Percentiles rank a stretch among this genome's conserved stretches.
Conservation (phyloP, 2,797 vertebrate genomes). For the Chelonia mydas region DNA sequence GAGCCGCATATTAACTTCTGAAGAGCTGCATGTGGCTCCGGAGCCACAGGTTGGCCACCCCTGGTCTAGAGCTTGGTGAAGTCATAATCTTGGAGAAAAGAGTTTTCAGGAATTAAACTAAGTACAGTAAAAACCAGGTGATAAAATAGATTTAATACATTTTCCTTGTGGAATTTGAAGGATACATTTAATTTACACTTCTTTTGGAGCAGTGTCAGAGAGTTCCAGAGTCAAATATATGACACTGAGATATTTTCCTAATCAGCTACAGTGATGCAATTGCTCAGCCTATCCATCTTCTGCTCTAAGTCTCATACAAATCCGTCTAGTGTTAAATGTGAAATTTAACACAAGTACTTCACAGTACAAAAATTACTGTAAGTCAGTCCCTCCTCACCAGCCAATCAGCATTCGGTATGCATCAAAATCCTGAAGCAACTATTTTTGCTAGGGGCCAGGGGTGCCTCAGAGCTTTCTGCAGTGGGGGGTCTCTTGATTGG, state of each 20-base stretch:
- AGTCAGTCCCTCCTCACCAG: neutral
- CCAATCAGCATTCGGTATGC: neutral
- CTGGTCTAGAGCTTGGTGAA: neutral
- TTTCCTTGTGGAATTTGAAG: neutral
- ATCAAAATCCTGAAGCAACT: neutral
- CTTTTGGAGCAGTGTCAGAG: neutral
- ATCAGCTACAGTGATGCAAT: fast-evolving
- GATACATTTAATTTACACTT: neutral
- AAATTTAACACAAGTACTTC: neutral
- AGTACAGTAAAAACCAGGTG: neutral
- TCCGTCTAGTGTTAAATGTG: neutral
- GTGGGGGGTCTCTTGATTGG: neutral
- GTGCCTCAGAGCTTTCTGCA: fast-evolving
- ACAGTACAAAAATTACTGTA: neutral
- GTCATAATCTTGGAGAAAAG: too few species aligned
- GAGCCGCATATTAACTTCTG: too few species aligned
- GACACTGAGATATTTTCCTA: neutral
- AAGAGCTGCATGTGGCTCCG: too few species aligned
- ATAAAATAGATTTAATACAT: neutral
- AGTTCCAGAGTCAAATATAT: neutral
- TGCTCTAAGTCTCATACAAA: neutral
- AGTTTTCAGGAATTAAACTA: too few species aligned
- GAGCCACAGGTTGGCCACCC: too few species aligned
- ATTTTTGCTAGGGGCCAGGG: neutral
- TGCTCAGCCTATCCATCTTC: neutral